Conservation (phyloP, 2,797 vertebrate species). For the Clarias pachynema region DNA sequence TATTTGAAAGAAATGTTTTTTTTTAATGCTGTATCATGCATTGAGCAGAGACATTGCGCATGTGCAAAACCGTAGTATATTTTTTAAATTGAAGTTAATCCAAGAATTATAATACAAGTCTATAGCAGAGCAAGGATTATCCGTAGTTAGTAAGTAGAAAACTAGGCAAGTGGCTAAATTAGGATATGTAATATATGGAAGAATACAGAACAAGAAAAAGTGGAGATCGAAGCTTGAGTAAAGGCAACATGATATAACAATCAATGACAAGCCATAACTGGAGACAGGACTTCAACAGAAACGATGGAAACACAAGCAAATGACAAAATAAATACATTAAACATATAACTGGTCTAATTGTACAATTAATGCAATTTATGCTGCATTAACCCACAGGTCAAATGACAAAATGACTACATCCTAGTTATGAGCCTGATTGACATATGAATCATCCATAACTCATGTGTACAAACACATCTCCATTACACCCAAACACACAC, state of each 20-base stretch:
- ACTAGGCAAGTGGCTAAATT: neutral
- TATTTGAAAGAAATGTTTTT: neutral
- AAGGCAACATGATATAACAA: neutral
- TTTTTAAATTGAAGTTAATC: neutral
- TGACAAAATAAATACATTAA: neutral
- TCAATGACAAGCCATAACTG: neutral
- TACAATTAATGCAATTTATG: neutral
- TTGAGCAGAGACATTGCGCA: neutral
- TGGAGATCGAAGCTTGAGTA: neutral
- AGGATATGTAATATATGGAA: no score
- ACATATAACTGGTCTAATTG: neutral
- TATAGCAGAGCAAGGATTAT: neutral
- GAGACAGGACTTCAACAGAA: neutral
- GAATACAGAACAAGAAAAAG: neutral
- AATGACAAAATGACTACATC: neutral
- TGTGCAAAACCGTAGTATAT: neutral
- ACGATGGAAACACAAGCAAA: neutral
- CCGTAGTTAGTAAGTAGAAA: neutral
- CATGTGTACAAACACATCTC: conserved; percentile 21
- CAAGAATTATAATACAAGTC: neutral
- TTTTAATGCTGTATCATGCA: neutral
- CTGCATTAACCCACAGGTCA: neutral
- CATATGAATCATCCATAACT: neutral
- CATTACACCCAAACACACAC: conserved; percentile 18
- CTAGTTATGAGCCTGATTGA: neutral